A percentile compares a stretch with the other conserved stretches of the same genome.
Evolutionary conservation across 2,888 invertebrate species (phyloP).

Genomic region (Cylloceria caligata): DNA sequence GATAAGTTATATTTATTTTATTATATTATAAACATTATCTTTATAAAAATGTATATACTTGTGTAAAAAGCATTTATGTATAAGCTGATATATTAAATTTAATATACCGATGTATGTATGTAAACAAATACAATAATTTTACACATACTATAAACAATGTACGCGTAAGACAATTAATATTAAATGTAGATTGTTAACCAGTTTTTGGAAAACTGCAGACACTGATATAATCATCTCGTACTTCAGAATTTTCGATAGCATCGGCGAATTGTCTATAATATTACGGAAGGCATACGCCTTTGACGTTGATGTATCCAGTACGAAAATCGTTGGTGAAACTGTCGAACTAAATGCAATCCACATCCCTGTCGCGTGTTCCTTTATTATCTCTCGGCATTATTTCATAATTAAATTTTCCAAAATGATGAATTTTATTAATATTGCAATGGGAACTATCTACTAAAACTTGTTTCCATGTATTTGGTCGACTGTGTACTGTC

Average conservation of each 20-base stretch:
- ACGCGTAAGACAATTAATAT: neutral
- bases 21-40: neutral
- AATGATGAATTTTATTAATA: neutral
- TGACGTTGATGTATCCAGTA: constrained; percentile 77
- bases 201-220: constrained; percentile 87
- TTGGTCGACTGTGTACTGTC: constrained; percentile 7
- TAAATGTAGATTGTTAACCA: constrained; percentile 80
- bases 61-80: neutral
- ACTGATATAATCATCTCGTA: constrained; percentile 86
- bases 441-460: neutral
- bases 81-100: no score
- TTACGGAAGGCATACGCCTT: constrained; percentile 84
- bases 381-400: constrained; percentile 38
- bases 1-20: neutral
- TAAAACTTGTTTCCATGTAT: neutral
- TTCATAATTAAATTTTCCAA: neutral
- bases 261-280: constrained; percentile 83
- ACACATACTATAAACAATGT: neutral
- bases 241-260: constrained; percentile 84
- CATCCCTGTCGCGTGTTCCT: constrained; percentile 51
- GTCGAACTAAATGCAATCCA: constrained; percentile 73
- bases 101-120: no score
- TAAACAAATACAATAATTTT: no score
- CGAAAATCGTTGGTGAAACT: constrained; percentile 80
- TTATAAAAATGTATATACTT: neutral